Evolutionary conservation across 2,888 invertebrate species (phyloP), one percentile per base, ranked within the genome.

Genomic region (Meteorus cinctellus): DNA sequence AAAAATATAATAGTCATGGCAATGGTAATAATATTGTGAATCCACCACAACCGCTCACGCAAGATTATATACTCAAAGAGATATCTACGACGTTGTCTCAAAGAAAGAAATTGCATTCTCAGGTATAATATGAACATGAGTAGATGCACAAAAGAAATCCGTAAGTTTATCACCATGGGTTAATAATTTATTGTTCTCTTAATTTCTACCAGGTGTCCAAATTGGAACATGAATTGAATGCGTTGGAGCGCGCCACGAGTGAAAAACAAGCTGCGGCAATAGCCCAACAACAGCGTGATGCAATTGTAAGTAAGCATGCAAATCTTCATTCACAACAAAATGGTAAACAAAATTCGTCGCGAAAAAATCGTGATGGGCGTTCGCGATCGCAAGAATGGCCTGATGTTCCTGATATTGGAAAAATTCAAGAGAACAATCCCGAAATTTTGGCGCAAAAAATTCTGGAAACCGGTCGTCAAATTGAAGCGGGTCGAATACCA

Each of bases 401-500:
- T 0, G 96, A 96, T 84, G 95, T 97, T 41, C 96, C 97, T 1
- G 96, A 97, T 83, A 93, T 96, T 71, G 96, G 95, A 1, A 97
- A 96, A 90, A 97, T 97, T 77, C 96, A 97, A 86, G 97, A 97
- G 87, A 96, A 96, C 87, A 97, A 97, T 90, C 97, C 97, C 0
- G 97, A 97, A 89, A 93, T 97, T 71, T 90, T 97, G 72, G 97
- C 97, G 0, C 96, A 96, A 89, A 97, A 97, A 89, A 97, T 97
- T 81, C 90, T 97, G 51, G 97, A 97, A 89, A 96, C 96, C 0
- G 96, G 97, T 6, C 92, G 97, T 1, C 96, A 97, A 90, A 95
- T 97, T 77, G 97, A 97, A 90, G 96, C 96, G 5, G 95, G 95
- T 59, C 95, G 96, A 90, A 89, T 90, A 76, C 87, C 87, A 24